Percentiles rank a stretch among this genome's conserved stretches.
Conservation (phyloP, 2,113 vertebrate species). For the Atrichornis clamosus region DNA sequence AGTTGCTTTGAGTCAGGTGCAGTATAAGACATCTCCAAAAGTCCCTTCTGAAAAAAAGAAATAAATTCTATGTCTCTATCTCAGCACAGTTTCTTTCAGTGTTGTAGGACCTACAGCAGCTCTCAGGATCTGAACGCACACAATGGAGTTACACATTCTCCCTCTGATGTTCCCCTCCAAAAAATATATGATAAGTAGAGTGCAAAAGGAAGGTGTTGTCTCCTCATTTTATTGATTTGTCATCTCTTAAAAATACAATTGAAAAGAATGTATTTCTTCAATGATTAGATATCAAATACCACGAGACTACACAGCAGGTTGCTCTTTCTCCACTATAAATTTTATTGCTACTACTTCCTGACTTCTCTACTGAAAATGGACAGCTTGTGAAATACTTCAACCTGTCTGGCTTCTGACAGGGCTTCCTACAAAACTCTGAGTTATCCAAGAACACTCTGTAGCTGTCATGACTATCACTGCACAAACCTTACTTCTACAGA, state of each 20-base stretch:
- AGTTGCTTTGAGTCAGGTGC: background rate
- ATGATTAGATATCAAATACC: background rate
- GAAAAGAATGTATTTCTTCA: background rate
- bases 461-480: conserved; percentile 18
- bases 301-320: background rate
- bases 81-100: background rate
- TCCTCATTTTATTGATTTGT: background rate
- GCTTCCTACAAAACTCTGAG: conserved; percentile 6
- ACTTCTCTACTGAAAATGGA: background rate
- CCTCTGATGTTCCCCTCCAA: background rate
- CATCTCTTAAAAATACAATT: background rate
- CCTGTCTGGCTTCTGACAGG: conserved; percentile 38
- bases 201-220: background rate
- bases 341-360: background rate
- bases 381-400: conserved; percentile 45
- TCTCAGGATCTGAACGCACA: background rate
- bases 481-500: background rate
- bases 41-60: background rate
- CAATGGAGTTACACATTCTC: background rate
- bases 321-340: background rate
- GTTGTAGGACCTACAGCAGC: rapidly evolving
- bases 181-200: background rate
- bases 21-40: background rate
- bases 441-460: conserved; percentile 28
- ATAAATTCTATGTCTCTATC: background rate